Evolutionary conservation across 2,113 vertebrate species (phyloP).

Genomic region (Saimiri boliviensis): DNA sequence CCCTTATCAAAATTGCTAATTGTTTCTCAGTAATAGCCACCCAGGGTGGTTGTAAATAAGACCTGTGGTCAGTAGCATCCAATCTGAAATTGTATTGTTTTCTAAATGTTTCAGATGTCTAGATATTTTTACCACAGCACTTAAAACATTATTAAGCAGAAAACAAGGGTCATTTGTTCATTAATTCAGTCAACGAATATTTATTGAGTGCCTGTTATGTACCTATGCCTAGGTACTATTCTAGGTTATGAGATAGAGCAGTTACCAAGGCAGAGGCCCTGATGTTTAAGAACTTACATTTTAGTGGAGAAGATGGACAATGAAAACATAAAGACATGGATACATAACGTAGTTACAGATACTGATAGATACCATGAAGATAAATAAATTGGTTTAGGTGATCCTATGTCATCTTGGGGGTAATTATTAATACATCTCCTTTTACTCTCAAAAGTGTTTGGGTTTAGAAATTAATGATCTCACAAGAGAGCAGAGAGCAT

Average conservation of each 20-base stretch:
- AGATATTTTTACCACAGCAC: background rate
- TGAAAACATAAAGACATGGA: background rate
- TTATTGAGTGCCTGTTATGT: background rate
- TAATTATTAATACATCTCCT: background rate
- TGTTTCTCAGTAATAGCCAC: background rate
- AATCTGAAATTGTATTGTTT: background rate
- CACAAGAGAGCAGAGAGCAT: background rate
- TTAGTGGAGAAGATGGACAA: slow-evolving; percentile 32
- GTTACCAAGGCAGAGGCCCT: background rate
- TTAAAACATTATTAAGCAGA: background rate
- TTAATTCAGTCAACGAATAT: background rate
- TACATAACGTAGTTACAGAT: background rate
- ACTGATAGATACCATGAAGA: background rate
- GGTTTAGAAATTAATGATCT: background rate
- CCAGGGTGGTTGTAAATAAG: background rate
- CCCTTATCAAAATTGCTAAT: background rate
- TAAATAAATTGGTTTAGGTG: background rate
- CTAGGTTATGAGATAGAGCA: background rate
- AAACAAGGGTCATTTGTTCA: background rate
- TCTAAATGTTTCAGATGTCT: background rate
- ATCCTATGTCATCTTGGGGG: background rate
- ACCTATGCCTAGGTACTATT: background rate
- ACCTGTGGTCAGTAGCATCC: background rate
- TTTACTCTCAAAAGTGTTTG: background rate
- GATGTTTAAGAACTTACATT: background rate